A percentile compares a stretch with the other conserved stretches of the same genome.
Conservation (phyloP, 64 coral and sea anemone species). For the Pocillopora damicornis region DNA sequence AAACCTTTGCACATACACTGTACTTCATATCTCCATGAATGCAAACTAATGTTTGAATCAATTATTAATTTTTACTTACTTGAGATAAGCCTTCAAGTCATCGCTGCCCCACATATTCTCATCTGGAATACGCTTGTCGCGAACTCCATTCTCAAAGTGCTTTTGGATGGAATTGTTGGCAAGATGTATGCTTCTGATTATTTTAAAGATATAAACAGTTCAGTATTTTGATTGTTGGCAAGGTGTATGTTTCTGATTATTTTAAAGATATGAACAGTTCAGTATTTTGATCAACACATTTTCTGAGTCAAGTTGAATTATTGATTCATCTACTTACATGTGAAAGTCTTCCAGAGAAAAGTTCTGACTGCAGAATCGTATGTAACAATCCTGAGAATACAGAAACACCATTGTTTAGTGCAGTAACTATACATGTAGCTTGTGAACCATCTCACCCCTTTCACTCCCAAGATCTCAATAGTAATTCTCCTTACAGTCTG, state of each 20-base stretch:
- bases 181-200: constrained; percentile 84
- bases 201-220: neutral
- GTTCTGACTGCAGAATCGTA: constrained; percentile 94
- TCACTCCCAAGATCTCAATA: no score
- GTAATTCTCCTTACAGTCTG: no score
- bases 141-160: constrained; percentile 81
- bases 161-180: constrained; percentile 98
- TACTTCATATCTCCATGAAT: no score
- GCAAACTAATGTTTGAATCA: no score
- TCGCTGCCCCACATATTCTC: constrained; percentile 98
- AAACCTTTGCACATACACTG: no score
- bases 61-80: constrained; percentile 27
- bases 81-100: constrained; percentile 81
- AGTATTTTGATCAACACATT: neutral
- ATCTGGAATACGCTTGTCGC: constrained; percentile 84
- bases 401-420: neutral
- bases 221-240: constrained; percentile 58
- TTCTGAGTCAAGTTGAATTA: neutral
- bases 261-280: neutral
- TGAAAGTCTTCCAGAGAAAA: constrained; percentile 95
- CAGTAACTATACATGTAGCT: neutral
- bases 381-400: constrained; percentile 88
- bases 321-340: constrained; percentile 62
- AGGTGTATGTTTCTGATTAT: constrained; percentile 84
- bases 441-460: neutral